Percentiles rank a stretch among this genome's conserved stretches.
These are phyloP conservation scores for Sminthurinus aureus DNA, from an alignment of 2,888 invertebrate species.

Conservation along the genomic window DNA sequence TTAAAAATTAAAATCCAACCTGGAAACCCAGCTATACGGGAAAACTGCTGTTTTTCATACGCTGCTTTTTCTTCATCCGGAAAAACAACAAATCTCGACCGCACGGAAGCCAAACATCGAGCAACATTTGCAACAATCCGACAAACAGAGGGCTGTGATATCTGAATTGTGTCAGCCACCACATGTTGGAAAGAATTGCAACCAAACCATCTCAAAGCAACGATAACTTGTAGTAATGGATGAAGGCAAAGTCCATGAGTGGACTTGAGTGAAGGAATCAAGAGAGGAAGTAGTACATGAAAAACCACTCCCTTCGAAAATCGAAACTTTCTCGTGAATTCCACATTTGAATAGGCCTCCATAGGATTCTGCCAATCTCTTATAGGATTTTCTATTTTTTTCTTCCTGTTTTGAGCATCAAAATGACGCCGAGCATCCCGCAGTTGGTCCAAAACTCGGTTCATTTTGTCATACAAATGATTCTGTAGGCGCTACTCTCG, in stretches of 20 bases:
- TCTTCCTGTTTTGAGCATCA: too few relatives aligned
- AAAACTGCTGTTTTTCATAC: neutral
- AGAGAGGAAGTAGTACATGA: neutral
- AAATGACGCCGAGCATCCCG: too few relatives aligned
- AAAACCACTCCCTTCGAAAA: neutral
- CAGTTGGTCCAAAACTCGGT: too few relatives aligned
- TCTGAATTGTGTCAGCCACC: conserved; percentile 1
- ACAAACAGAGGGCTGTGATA: neutral
- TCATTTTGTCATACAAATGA: too few relatives aligned
- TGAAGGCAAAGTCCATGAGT: neutral
- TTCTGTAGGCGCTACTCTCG: too few relatives aligned
- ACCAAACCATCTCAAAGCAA: too few relatives aligned
- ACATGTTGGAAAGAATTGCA: neutral
- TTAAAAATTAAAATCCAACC: too few relatives aligned
- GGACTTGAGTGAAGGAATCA: neutral
- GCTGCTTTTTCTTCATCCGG: neutral
- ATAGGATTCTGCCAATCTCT: neutral
- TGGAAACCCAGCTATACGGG: neutral
- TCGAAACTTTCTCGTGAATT: neutral
- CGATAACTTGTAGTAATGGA: neutral
- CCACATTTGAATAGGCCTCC: neutral
- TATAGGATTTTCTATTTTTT: conserved; percentile 3
- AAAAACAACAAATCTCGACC: neutral
- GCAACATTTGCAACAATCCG: neutral
- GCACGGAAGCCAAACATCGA: neutral